Percentiles rank a stretch among this genome's conserved stretches.
phyloP scores from a whole-genome alignment of 1,140 invertebrate species.

The Calliphora vicina region DNA sequence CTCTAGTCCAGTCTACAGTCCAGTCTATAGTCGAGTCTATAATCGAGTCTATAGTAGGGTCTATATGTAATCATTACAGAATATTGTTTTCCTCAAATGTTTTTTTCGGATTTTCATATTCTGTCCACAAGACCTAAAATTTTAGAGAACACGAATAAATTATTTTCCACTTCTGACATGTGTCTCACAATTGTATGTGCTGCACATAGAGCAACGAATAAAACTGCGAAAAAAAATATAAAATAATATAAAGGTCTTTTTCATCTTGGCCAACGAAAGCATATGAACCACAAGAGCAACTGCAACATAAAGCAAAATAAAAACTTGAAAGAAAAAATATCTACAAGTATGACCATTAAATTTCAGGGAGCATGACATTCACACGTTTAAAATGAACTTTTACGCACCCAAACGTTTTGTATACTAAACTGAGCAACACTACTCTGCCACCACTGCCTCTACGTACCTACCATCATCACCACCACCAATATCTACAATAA shows the following conservation, averaged over 20 bases:
- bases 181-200: background rate
- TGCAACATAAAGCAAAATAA: background rate
- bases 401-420: constrained; percentile 32
- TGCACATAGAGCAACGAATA: background rate
- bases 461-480: background rate
- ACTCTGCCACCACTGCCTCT: background rate
- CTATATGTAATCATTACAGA: too few relatives aligned
- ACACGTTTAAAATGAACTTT: constrained; percentile 34
- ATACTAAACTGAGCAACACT: background rate
- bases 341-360: constrained; percentile 33
- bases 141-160: too few relatives aligned
- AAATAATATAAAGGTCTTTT: background rate
- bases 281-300: background rate
- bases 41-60: too few relatives aligned
- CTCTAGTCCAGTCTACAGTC: too few relatives aligned
- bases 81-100: too few relatives aligned
- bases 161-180: background rate
- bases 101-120: too few relatives aligned
- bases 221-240: background rate
- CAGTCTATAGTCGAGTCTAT: too few relatives aligned
- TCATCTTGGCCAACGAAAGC: background rate
- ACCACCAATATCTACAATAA: background rate
- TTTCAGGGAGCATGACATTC: constrained; percentile 34
- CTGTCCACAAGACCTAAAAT: too few relatives aligned
- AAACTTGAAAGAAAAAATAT: background rate